Conservation (phyloP, 2,797 vertebrate genomes). For the Lateolabrax maculatus region DNA sequence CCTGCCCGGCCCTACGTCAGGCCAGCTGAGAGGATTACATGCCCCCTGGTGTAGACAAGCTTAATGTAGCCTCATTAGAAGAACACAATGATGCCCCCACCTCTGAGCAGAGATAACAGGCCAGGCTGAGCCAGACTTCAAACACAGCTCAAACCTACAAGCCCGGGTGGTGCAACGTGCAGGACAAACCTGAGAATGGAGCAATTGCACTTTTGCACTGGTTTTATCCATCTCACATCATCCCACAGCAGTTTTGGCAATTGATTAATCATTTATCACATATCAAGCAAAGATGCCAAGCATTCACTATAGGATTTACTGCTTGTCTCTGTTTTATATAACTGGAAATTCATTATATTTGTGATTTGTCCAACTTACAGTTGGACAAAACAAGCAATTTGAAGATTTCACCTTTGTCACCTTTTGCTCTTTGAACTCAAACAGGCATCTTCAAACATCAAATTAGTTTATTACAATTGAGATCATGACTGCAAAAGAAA, state of each 20-base stretch:
- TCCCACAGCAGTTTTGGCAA: neutral
- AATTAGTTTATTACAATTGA: neutral
- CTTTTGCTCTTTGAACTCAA: neutral
- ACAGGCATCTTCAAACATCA: neutral
- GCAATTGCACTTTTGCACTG: neutral
- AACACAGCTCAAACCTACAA: conserved; percentile 48
- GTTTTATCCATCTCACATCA: neutral
- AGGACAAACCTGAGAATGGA: neutral
- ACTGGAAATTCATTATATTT: neutral
- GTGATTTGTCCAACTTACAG: neutral
- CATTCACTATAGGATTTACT: neutral
- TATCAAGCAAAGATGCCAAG: neutral
- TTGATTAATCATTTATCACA: neutral
- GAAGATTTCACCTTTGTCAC: neutral
- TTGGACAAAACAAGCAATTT: neutral
- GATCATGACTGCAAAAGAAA: neutral
- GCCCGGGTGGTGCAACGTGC: conserved; percentile 10
- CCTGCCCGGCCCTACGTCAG: conserved; percentile 76
- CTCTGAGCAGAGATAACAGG: conserved; percentile 79
- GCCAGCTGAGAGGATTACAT: conserved; percentile 84
- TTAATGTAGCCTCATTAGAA: conserved; percentile 89
- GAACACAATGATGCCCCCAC: conserved; percentile 84
- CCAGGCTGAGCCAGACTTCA: conserved; percentile 70
- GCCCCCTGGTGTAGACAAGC: conserved; percentile 81
- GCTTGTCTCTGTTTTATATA: neutral